Evolutionary conservation across 2,797 vertebrate species (phyloP).

Genomic region (Ceryle rudis): DNA sequence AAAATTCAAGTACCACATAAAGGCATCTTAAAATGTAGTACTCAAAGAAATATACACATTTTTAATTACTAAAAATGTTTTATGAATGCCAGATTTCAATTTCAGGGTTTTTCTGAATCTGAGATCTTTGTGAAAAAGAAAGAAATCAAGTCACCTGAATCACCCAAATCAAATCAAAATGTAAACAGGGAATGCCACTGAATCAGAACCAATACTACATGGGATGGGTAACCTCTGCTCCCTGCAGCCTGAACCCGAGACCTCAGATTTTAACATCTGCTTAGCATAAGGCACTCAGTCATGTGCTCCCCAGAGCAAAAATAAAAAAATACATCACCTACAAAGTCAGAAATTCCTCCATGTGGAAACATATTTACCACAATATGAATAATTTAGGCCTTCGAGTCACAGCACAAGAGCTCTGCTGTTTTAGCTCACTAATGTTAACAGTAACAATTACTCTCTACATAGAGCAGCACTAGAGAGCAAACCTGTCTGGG

Average conservation of each 20-base stretch:
- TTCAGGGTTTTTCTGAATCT: rapidly evolving
- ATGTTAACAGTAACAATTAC: background rate
- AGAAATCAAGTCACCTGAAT: background rate
- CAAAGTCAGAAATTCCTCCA: background rate
- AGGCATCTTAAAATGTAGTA: background rate
- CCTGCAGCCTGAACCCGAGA: background rate
- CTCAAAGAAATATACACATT: background rate
- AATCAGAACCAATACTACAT: rapidly evolving
- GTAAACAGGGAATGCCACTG: background rate
- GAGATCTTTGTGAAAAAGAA: background rate
- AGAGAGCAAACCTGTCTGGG: background rate
- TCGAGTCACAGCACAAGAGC: background rate
- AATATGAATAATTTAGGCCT: background rate
- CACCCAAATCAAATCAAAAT: background rate
- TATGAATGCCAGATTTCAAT: background rate
- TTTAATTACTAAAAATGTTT: background rate
- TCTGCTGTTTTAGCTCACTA: background rate
- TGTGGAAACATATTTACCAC: background rate
- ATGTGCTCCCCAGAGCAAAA: background rate
- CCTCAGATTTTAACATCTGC: background rate
- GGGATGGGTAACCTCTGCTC: background rate
- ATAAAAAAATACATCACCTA: background rate
- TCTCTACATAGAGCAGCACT: background rate
- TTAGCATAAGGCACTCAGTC: background rate
- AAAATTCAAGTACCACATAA: background rate